Conservation (phyloP, 2,797 vertebrate genomes). For the Hypotaenidia philippensis region DNA sequence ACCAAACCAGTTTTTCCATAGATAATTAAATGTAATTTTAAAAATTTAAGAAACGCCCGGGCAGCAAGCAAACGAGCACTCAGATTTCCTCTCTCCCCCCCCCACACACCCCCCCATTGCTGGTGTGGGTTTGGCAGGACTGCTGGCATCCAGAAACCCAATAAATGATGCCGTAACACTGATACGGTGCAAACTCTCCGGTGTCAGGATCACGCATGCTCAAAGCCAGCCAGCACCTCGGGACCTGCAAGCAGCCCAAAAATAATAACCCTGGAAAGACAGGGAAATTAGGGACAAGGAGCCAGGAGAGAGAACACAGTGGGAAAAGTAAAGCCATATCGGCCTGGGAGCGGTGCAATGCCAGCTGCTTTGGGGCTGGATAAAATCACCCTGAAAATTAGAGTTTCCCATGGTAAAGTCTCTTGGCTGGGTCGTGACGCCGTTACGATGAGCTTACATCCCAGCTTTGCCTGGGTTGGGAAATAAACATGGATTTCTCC, state of each 20-base stretch:
- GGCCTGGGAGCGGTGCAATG: background rate
- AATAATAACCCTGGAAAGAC: background rate
- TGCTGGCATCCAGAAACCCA: background rate
- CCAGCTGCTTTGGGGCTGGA: background rate
- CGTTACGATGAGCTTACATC: background rate
- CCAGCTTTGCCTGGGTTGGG: rapidly evolving
- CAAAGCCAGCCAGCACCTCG: background rate
- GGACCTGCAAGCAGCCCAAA: background rate
- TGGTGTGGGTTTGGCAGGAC: rapidly evolving
- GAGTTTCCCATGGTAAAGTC: background rate
- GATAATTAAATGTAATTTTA: constrained; percentile 2
- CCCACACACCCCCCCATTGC: background rate
- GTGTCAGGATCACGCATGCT: background rate
- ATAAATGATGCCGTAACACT: background rate
- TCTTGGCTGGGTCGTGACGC: rapidly evolving
- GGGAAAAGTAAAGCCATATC: background rate
- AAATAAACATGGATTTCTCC: background rate
- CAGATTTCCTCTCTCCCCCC: background rate
- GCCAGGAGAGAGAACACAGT: rapidly evolving
- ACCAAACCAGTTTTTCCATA: constrained; percentile 28
- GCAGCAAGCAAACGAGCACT: background rate
- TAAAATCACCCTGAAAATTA: background rate
- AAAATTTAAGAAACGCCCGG: background rate
- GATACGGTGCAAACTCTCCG: rapidly evolving
- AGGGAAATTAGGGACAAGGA: background rate